Evolutionary conservation across 2,888 invertebrate genomes (phyloP).

Genomic region (Leucoma salicis): DNA sequence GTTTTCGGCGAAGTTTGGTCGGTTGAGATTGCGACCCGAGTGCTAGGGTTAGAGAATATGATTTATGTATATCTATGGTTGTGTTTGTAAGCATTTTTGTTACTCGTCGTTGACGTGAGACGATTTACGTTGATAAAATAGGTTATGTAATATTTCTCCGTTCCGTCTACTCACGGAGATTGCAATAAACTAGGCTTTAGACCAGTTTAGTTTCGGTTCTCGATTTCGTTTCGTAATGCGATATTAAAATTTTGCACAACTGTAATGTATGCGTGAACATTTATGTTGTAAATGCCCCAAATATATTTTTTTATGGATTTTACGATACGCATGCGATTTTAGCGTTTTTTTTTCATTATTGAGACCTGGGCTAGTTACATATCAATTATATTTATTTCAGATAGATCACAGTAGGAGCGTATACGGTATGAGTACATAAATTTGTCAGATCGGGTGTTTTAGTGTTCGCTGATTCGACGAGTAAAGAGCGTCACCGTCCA

Average conservation of each 20-base stretch:
- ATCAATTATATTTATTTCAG: conserved; percentile 40
- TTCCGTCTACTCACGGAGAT: conserved; percentile 36
- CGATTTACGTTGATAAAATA: conserved; percentile 54
- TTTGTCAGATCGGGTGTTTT: conserved; percentile 9
- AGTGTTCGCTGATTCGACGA: conserved; percentile 25
- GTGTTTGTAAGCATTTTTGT: conserved; percentile 68
- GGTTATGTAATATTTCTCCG: conserved; percentile 45
- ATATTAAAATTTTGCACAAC: conserved; percentile 50
- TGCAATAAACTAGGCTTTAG: conserved; percentile 30
- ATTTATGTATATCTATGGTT: conserved; percentile 52
- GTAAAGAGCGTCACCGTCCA: conserved; percentile 39
- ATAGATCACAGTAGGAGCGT: conserved; percentile 38
- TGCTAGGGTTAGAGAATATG: conserved; percentile 25
- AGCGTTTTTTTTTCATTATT: conserved; percentile 32
- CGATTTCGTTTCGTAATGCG: conserved; percentile 45
- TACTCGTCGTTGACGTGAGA: conserved; percentile 58
- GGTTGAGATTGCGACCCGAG: conserved; percentile 25
- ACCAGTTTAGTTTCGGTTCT: conserved; percentile 46
- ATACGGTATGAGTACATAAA: conserved; percentile 26
- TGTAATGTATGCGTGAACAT: conserved; percentile 35
- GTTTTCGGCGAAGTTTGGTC: conserved; percentile 23
- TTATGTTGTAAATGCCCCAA: conserved; percentile 50
- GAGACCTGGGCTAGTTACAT: conserved; percentile 42
- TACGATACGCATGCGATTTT: conserved; percentile 44
- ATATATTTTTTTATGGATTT: conserved; percentile 61